Evolutionary conservation across 1,140 invertebrate species (phyloP).

Genomic region (Eupeodes corollae): DNA sequence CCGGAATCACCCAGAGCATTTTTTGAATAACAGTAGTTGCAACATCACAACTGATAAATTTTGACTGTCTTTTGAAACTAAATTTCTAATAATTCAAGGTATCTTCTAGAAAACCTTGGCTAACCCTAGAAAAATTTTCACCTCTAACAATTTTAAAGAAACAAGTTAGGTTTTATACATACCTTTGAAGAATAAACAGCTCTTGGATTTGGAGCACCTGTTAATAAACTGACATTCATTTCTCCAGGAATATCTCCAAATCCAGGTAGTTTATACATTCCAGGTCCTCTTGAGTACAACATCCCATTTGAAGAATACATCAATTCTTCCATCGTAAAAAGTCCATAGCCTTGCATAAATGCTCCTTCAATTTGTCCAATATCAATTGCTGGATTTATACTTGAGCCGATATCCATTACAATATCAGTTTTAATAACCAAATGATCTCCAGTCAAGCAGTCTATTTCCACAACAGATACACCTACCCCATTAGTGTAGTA

Average conservation of each 20-base stretch:
- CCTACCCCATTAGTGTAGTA: conserved; percentile 75
- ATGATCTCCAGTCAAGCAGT: conserved; percentile 81
- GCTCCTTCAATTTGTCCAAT: conserved; percentile 93
- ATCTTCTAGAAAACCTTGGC: no score
- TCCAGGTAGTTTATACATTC: conserved; percentile 86
- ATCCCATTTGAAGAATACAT: conserved; percentile 73
- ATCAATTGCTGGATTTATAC: conserved; percentile 90
- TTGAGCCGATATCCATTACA: conserved; percentile 86
- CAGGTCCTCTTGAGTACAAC: conserved; percentile 75
- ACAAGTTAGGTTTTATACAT: no score
- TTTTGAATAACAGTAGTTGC: no score
- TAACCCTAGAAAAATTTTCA: no score
- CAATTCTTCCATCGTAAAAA: conserved; percentile 84
- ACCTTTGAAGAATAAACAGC: conserved; percentile 94
- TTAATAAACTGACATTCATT: conserved; percentile 86
- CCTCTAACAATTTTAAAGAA: no score
- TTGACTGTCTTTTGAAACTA: no score
- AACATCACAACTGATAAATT: no score
- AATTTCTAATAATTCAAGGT: no score
- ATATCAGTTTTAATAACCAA: conserved; percentile 80
- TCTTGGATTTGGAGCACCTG: conserved; percentile 73
- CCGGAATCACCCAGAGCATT: no score
- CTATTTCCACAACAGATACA: conserved; percentile 73
- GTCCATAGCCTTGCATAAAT: conserved; percentile 85
- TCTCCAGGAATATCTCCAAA: conserved; percentile 80